A percentile compares a stretch with the other conserved stretches of the same genome.
Conservation (phyloP, 1,140 invertebrate species). For the Coptotermes formosanus region DNA sequence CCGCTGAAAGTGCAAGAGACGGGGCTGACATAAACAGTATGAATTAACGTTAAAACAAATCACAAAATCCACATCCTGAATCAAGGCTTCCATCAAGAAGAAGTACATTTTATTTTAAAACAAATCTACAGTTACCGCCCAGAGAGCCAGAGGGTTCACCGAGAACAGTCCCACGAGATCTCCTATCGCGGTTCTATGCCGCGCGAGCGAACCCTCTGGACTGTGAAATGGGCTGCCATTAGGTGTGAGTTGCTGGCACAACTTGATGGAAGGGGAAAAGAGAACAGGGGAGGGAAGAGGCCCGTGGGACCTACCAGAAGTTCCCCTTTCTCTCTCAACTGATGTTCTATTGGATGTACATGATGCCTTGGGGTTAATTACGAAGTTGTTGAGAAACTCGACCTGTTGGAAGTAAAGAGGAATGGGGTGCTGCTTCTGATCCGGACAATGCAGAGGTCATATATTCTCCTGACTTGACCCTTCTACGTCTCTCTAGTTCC, state of each 20-base stretch:
- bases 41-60: too few species aligned
- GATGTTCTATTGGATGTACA: slow-evolving; percentile 11
- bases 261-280: neutral
- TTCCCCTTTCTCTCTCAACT: neutral
- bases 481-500: neutral
- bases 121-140: too few species aligned
- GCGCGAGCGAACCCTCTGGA: neutral
- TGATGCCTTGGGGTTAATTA: slow-evolving; percentile 18
- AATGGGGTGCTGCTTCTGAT: neutral
- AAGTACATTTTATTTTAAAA: too few species aligned
- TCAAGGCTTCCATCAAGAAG: too few species aligned
- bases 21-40: too few species aligned
- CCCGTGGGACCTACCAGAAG: neutral
- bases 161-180: neutral
- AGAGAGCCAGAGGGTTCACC: neutral
- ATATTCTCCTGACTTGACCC: neutral
- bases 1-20: too few species aligned
- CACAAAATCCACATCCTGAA: too few species aligned
- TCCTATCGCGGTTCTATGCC: neutral
- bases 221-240: slow-evolving; percentile 17
- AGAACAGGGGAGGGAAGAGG: too few species aligned
- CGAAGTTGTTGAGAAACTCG: slow-evolving; percentile 3
- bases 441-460: neutral
- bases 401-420: too few species aligned
- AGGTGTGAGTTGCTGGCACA: slow-evolving; percentile 5